Evolutionary conservation across 2,113 vertebrate genomes (phyloP).

Genomic region (Cephalopterus ornatus): DNA sequence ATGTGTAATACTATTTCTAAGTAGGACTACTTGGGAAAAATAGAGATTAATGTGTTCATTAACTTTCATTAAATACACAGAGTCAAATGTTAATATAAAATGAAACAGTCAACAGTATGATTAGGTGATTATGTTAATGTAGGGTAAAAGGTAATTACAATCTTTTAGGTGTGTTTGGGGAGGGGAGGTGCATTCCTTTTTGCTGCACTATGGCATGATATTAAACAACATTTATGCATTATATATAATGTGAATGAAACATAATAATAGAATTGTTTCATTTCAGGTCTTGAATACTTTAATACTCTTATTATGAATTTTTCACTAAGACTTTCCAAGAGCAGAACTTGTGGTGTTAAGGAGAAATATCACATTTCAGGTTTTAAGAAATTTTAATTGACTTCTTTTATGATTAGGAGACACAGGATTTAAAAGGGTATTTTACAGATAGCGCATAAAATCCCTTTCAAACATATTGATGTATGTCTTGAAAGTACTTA

Average conservation of each 20-base stretch:
- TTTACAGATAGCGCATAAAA: not conserved
- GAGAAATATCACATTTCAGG: not conserved
- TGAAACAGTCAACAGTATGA: constrained; percentile 8
- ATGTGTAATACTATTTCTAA: not conserved
- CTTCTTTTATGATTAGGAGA: not conserved
- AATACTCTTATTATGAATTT: not conserved
- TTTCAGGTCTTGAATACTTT: not conserved
- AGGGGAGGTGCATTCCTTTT: not conserved
- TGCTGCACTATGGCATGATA: not conserved
- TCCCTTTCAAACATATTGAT: not conserved
- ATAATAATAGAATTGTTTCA: not conserved
- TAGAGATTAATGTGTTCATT: constrained; percentile 29
- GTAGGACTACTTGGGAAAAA: not conserved
- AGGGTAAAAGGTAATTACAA: constrained; percentile 13
- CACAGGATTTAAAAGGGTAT: not conserved
- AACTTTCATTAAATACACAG: not conserved
- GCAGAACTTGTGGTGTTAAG: not conserved
- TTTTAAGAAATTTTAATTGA: not conserved
- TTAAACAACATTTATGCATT: not conserved
- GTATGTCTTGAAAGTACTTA: not conserved
- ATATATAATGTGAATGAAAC: not conserved
- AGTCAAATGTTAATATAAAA: constrained; percentile 33
- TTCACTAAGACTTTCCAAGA: not conserved
- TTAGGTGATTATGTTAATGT: constrained; percentile 27
- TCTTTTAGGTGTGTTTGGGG: not conserved